Evolutionary conservation across 2,797 vertebrate species (phyloP).

Genomic region (Pachyuromys duprasi): DNA sequence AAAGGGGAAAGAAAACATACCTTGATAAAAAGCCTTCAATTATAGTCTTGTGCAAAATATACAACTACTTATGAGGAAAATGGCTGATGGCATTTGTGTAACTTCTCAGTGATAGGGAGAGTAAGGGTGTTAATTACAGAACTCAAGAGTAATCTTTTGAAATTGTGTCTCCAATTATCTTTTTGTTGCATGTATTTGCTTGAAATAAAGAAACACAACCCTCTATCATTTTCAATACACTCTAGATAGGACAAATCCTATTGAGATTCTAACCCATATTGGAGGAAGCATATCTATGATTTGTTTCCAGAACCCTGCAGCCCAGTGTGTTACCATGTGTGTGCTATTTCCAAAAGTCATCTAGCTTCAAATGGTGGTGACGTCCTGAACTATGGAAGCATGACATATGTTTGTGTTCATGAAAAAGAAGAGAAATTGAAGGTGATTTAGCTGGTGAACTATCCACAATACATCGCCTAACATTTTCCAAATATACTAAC

Average conservation of each 20-base stretch:
- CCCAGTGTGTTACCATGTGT: not conserved
- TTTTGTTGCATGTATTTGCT: slow-evolving; percentile 41
- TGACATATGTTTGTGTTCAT: slow-evolving; percentile 4
- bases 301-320: slow-evolving; percentile 38
- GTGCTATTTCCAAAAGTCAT: not conserved
- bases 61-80: not conserved
- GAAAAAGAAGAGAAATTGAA: slow-evolving; percentile 2
- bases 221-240: slow-evolving; percentile 11
- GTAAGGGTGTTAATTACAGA: not conserved
- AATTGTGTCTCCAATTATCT: slow-evolving; percentile 40
- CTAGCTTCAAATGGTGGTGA: slow-evolving; percentile 2
- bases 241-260: slow-evolving; percentile 49
- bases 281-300: not conserved
- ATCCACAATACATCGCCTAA: not conserved
- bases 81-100: slow-evolving; percentile 4
- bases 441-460: not conserved
- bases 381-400: not conserved
- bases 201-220: slow-evolving; percentile 56
- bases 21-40: not conserved
- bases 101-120: not conserved
- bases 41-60: not conserved
- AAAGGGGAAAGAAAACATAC: not conserved
- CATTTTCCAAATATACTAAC: slow-evolving; percentile 29
- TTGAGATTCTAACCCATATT: slow-evolving; percentile 54
- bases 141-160: slow-evolving; percentile 26